A percentile compares a stretch with the other conserved stretches of the same genome.
These are phyloP conservation scores for Yoshiicerus persimilis DNA, from an alignment of 1,140 invertebrate species.

Conservation along the genomic window DNA sequence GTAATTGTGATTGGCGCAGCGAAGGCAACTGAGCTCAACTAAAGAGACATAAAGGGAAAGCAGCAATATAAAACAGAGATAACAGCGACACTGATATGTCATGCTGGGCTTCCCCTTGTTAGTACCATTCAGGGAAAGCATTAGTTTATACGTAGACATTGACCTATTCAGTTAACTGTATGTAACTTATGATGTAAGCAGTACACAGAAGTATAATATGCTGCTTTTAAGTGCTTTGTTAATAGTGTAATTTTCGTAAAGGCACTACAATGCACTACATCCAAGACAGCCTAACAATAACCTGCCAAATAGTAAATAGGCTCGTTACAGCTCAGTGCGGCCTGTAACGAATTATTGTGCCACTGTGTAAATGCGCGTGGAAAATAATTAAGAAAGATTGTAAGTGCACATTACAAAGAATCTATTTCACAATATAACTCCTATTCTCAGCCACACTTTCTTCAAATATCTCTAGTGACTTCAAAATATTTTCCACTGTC, in stretches of 20 bases:
- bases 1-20: not conserved
- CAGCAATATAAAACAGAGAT: not conserved
- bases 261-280: not conserved
- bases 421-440: too few species aligned
- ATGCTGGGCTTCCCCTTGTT: not conserved
- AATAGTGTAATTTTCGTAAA: not conserved
- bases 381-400: not conserved
- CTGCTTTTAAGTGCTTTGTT: not conserved
- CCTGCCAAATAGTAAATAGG: not conserved
- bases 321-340: not conserved
- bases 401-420: not conserved
- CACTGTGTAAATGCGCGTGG: not conserved
- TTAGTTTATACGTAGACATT: not conserved
- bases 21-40: not conserved
- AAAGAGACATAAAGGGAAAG: constrained; percentile 3
- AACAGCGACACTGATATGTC: not conserved
- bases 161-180: not conserved
- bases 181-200: not conserved
- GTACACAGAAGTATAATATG: not conserved
- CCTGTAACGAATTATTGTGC: not conserved
- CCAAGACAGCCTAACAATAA: not conserved
- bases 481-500: not conserved
- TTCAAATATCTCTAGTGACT: too few species aligned
- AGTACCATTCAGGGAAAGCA: not conserved
- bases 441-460: too few species aligned